Percentiles rank a stretch among this genome's conserved stretches.
These are phyloP conservation scores for Pharmacophagus antenor DNA, from an alignment of 2,888 invertebrate species.

Conservation along the genomic window DNA sequence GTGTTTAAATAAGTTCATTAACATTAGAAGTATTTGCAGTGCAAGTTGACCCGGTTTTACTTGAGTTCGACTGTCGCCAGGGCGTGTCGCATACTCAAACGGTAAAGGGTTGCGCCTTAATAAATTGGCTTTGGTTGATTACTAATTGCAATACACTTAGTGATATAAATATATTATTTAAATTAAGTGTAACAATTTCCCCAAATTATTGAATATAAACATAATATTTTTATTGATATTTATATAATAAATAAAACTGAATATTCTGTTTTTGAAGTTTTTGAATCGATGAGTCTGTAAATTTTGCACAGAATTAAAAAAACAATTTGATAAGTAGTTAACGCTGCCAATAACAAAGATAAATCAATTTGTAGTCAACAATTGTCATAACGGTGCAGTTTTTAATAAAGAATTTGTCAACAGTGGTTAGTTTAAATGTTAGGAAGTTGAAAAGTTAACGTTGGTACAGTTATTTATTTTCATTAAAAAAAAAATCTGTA, in stretches of 20 bases:
- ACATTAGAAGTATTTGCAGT: constrained; percentile 28
- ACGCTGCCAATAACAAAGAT: not conserved
- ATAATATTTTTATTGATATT: too few relatives aligned
- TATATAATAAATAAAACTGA: too few relatives aligned
- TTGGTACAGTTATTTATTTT: too few relatives aligned
- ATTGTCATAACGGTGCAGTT: not conserved
- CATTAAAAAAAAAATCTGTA: too few relatives aligned
- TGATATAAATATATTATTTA: not conserved
- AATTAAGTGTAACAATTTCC: too few relatives aligned
- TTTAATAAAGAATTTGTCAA: not conserved
- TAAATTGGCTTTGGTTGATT: constrained; percentile 3
- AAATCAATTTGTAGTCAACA: not conserved
- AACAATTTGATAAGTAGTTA: not conserved
- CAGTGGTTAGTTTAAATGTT: not conserved
- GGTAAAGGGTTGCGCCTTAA: constrained; percentile 10
- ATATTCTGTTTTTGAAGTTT: not conserved
- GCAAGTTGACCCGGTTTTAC: constrained; percentile 51
- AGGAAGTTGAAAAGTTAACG: too few relatives aligned
- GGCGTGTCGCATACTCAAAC: constrained; percentile 47
- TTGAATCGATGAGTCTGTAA: not conserved
- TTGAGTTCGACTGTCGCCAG: constrained; percentile 56
- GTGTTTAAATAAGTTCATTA: not conserved
- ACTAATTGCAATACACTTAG: not conserved
- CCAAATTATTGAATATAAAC: too few relatives aligned
- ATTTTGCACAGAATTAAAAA: not conserved